Base-by-base conservation (phyloP, 2,888 invertebrate genomes). In the Melangyna quadrimaculata region DNA sequence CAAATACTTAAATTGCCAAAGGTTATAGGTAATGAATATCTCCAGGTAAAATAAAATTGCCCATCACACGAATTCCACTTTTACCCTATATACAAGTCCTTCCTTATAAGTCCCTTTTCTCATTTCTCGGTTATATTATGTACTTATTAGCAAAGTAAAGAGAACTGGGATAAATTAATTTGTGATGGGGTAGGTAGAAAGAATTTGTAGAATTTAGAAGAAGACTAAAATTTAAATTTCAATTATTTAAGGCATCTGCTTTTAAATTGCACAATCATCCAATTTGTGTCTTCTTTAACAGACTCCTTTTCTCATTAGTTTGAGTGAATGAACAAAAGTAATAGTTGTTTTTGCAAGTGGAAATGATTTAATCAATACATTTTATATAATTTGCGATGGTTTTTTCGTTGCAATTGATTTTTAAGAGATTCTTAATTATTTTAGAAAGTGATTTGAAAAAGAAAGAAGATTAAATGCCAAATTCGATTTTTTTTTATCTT, bases 251-350 rank as follows among this genome's bases (percentile, higher is more conserved):
- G 73, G 12, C 55, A 82, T 61, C 67, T 63, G 59, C 61, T 37
- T 61, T 63, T 61, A 69, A 82, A 61, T 78, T 73, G 73, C 43
- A 69, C 29, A 29, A 55, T 55, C 29, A 78, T 73, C 73, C 72
- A 78, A 78, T 70, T 73, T 70, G 14, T 61, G 35, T 55, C 17
- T 6, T 24, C 43, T 55, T 19, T 67, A 9, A 63, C 43, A 69
- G 65, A 40, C 29, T 65, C n/a, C n/a, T 45, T 63, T 69, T 45
- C 57, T 78, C 43, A 69, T 78, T 73, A 73, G 37, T 69, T 73
- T 73, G 74, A 75, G 55, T 63, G 35, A 73, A 55, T 78, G 69
- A 65, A 69, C 19, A n/a, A 40, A 69, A 63, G 82, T 53, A 51
- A 79, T 61, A 71, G 43, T 72, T n/a, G n/a, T n/a, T n/a, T 67